Evolutionary conservation across 2,888 invertebrate species (phyloP).

Genomic region (Horisme vitalbata): DNA sequence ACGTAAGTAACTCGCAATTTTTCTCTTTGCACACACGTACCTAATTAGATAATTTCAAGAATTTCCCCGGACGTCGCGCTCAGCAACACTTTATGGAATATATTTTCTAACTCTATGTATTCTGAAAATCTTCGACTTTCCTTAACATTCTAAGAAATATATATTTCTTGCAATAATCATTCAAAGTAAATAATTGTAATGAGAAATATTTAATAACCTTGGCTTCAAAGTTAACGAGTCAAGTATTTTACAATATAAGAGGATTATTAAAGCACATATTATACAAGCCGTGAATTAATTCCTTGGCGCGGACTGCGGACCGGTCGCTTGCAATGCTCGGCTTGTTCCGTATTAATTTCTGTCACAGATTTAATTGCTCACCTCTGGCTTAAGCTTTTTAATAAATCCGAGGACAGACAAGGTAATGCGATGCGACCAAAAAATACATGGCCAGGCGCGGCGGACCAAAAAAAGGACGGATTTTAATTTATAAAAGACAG

Average conservation of each 20-base stretch:
- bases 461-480: conserved; percentile 73
- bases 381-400: conserved; percentile 78
- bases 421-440: conserved; percentile 72
- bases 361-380: conserved; percentile 80
- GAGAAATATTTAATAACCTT: conserved; percentile 18
- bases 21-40: conserved; percentile 74
- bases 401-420: conserved; percentile 79
- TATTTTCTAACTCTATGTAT: conserved; percentile 9
- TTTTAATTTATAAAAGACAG: conserved; percentile 84
- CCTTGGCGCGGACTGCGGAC: conserved; percentile 40
- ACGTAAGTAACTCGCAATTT: conserved; percentile 79
- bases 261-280: conserved; percentile 68
- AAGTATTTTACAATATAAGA: conserved; percentile 53
- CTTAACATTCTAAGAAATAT: too few species aligned
- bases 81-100: conserved; percentile 13
- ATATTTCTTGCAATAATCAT: too few species aligned
- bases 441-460: conserved; percentile 63
- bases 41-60: conserved; percentile 77
- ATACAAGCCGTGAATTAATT: conserved; percentile 65
- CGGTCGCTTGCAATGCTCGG: conserved; percentile 52
- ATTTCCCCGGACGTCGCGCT: conserved; percentile 50
- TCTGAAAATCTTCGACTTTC: too few species aligned
- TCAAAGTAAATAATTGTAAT: conserved; percentile 19
- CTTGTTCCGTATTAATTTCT: conserved; percentile 77
- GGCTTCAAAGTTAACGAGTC: conserved; percentile 22